Conservation (phyloP, 1,140 invertebrate species). For the Drosophila lini region DNA sequence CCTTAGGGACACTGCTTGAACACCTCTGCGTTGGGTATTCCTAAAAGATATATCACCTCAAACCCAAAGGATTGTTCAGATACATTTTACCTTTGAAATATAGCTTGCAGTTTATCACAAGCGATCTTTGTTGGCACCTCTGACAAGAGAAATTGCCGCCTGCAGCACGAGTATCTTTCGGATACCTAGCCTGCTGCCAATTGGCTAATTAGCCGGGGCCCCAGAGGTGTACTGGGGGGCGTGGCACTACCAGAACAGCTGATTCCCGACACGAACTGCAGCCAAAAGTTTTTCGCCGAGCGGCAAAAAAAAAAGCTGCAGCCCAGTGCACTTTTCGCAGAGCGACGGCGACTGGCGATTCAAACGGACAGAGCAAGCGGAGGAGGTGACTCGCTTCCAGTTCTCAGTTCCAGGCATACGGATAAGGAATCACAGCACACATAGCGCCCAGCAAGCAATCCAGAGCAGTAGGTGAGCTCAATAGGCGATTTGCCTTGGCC, state of each 20-base stretch:
- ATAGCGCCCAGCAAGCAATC: slow-evolving; percentile 5
- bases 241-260: slow-evolving; percentile 29
- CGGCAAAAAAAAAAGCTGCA: slow-evolving; percentile 61
- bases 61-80: neutral
- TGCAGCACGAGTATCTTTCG: slow-evolving; percentile 26
- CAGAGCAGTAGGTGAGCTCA: slow-evolving; percentile 63
- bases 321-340: slow-evolving; percentile 58
- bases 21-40: neutral
- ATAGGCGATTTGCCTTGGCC: slow-evolving; percentile 45
- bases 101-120: neutral
- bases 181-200: slow-evolving; percentile 19
- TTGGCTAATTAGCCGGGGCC: slow-evolving; percentile 32
- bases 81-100: neutral
- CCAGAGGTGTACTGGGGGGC: slow-evolving; percentile 3
- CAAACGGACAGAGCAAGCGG: slow-evolving; percentile 39
- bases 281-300: slow-evolving; percentile 32
- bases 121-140: slow-evolving; percentile 1
- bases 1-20: too few species aligned
- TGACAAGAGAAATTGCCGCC: too few species aligned
- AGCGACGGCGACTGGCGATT: slow-evolving; percentile 68
- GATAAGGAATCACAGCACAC: slow-evolving; percentile 1
- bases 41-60: neutral
- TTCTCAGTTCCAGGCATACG: slow-evolving; percentile 48
- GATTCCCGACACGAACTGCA: slow-evolving; percentile 43
- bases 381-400: slow-evolving; percentile 43